A percentile compares a stretch with the other conserved stretches of the same genome.
Evolutionary conservation across 1,140 invertebrate genomes (phyloP).

Genomic region (Brachionus calyciflorus): DNA sequence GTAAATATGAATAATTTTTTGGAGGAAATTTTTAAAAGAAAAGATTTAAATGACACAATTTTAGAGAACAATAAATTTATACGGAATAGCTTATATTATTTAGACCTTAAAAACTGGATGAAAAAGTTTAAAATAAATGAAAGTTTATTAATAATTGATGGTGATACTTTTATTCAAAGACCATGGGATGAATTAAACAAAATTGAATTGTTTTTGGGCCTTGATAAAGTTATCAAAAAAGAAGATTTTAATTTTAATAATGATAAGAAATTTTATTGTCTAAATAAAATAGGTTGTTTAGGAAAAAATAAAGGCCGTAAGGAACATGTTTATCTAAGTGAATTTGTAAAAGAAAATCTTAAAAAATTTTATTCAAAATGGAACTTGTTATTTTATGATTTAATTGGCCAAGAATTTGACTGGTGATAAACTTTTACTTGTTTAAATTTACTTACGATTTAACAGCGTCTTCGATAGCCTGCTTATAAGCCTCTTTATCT

Average conservation of each 20-base stretch:
- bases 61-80: conserved; percentile 9
- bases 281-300: conserved; percentile 17
- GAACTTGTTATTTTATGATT: conserved; percentile 36
- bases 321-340: conserved; percentile 30
- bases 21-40: background rate
- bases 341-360: conserved; percentile 17
- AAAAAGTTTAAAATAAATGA: conserved; percentile 13
- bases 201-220: conserved; percentile 16
- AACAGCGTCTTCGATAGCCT: conserved; percentile 9
- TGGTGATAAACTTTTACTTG: conserved; percentile 37
- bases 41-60: background rate
- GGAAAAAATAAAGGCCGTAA: conserved; percentile 41
- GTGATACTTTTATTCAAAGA: conserved; percentile 17
- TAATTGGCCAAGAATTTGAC: conserved; percentile 30
- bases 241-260: background rate
- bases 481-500: conserved; percentile 43
- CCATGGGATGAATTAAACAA: conserved; percentile 39
- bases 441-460: conserved; percentile 35
- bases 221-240: background rate
- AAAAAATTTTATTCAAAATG: conserved; percentile 5
- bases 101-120: conserved; percentile 19
- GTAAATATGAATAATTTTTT: background rate
- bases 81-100: conserved; percentile 31
- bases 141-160: conserved; percentile 2
- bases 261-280: conserved; percentile 34